Conservation (phyloP, 2,888 invertebrate genomes). For the Microctonus hyperodae region DNA sequence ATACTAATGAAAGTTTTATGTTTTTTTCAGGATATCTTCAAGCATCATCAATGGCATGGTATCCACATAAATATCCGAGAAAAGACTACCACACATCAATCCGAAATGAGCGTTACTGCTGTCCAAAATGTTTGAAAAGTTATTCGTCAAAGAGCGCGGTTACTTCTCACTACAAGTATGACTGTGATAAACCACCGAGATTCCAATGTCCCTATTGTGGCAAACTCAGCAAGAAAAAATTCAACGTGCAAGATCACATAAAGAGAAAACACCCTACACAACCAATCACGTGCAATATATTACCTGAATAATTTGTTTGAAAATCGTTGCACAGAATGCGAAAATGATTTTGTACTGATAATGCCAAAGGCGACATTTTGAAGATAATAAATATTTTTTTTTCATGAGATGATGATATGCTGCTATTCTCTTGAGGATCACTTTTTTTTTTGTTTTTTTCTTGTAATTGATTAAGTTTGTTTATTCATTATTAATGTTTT, state of each 20-base stretch:
- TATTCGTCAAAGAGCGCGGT: conserved; percentile 26
- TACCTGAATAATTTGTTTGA: not conserved
- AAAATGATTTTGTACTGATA: not conserved
- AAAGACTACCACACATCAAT: not conserved
- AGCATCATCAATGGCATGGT: conserved; percentile 8
- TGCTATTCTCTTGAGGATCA: not conserved
- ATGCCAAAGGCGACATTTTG: not conserved
- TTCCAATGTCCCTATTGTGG: conserved; percentile 59
- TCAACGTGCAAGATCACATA: conserved; percentile 53
- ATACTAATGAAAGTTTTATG: conserved; percentile 2
- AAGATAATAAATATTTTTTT: not conserved
- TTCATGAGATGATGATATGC: not conserved
- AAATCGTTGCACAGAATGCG: not conserved
- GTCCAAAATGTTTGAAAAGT: conserved; percentile 19
- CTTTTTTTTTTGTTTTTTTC: not conserved
- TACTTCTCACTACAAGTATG: conserved; percentile 48
- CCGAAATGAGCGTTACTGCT: not conserved
- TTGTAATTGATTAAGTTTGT: no score
- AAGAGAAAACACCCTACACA: conserved; percentile 46
- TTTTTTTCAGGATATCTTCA: conserved; percentile 21
- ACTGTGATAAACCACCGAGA: conserved; percentile 55
- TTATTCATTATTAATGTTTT: not conserved
- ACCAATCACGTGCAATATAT: conserved; percentile 10
- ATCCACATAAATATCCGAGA: not conserved
- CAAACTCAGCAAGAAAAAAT: conserved; percentile 50